Evolutionary conservation across 1,140 invertebrate species (phyloP).

Genomic region (Hyposmocoma kahamanoa): DNA sequence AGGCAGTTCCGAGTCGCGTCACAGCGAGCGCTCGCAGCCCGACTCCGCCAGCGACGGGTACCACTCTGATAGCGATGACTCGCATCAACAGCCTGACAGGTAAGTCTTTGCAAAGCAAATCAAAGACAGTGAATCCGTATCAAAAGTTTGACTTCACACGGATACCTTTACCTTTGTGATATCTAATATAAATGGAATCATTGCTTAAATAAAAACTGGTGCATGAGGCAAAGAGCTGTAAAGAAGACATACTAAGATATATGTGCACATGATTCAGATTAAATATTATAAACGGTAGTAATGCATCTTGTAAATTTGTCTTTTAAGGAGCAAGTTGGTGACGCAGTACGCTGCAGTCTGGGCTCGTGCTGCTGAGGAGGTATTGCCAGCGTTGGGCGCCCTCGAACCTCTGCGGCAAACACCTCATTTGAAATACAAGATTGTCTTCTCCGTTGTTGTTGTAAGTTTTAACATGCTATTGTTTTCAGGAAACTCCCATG

Average conservation of each 20-base stretch:
- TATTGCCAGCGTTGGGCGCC: constrained; percentile 87
- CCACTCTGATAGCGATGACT: constrained; percentile 86
- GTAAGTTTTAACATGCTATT: constrained; percentile 82
- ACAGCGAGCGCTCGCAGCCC: constrained; percentile 56
- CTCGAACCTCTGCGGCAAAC: constrained; percentile 85
- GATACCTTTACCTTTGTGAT: too few species aligned
- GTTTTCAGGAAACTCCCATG: too few species aligned
- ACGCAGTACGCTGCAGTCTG: constrained; percentile 89
- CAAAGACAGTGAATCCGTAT: too few species aligned
- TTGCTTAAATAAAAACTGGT: too few species aligned
- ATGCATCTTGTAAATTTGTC: too few species aligned
- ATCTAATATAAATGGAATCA: too few species aligned
- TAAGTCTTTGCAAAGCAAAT: constrained; percentile 11
- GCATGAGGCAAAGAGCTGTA: too few species aligned
- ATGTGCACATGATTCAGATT: too few species aligned
- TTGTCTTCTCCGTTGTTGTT: constrained; percentile 95
- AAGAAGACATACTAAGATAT: too few species aligned
- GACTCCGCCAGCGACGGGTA: constrained; percentile 80
- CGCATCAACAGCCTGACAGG: constrained; percentile 76
- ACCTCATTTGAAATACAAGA: constrained; percentile 92
- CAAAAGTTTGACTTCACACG: too few species aligned
- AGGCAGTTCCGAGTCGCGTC: constrained; percentile 17
- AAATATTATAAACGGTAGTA: too few species aligned
- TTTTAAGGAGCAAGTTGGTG: constrained; percentile 78
- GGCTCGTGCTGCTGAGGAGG: constrained; percentile 86